Conservation (phyloP, 2,888 invertebrate genomes). For the Tortrix viridana region DNA sequence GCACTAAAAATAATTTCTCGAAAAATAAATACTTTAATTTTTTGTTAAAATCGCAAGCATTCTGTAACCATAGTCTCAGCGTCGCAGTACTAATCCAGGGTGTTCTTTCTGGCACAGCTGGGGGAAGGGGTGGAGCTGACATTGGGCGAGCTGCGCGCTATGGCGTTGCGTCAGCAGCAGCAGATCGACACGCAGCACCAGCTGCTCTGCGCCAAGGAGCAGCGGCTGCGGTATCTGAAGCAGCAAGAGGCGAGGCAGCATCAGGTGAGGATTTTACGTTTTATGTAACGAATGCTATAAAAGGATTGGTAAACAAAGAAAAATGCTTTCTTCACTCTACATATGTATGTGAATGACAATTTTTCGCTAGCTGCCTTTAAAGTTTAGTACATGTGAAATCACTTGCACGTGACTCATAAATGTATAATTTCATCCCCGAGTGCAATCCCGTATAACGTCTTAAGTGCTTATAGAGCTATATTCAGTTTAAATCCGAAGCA, state of each 20-base stretch:
- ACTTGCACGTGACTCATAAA: constrained; percentile 2
- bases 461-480: constrained; percentile 10
- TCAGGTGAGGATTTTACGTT: constrained; percentile 64
- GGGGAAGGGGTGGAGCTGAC: constrained; percentile 96
- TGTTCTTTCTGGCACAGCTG: constrained; percentile 86
- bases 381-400: neutral
- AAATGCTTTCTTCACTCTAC: too few species aligned
- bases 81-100: constrained; percentile 7
- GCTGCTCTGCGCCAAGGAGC: constrained; percentile 96
- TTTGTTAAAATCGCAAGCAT: too few species aligned
- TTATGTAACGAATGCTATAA: too few species aligned
- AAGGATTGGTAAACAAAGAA: too few species aligned
- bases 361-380: too few species aligned
- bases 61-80: neutral
- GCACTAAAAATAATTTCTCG: too few species aligned
- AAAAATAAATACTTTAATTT: too few species aligned
- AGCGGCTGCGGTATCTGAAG: constrained; percentile 96
- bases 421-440: constrained; percentile 5
- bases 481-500: constrained; percentile 12
- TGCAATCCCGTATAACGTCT: constrained; percentile 12
- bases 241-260: constrained; percentile 94
- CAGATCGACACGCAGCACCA: constrained; percentile 98
- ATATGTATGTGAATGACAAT: too few species aligned
- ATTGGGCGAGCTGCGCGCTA: constrained; percentile 98
- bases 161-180: constrained; percentile 98